Evolutionary conservation across 1,140 invertebrate species (phyloP), one percentile per base, ranked within the genome.

Genomic region (Camponotus pennsylvanicus): DNA sequence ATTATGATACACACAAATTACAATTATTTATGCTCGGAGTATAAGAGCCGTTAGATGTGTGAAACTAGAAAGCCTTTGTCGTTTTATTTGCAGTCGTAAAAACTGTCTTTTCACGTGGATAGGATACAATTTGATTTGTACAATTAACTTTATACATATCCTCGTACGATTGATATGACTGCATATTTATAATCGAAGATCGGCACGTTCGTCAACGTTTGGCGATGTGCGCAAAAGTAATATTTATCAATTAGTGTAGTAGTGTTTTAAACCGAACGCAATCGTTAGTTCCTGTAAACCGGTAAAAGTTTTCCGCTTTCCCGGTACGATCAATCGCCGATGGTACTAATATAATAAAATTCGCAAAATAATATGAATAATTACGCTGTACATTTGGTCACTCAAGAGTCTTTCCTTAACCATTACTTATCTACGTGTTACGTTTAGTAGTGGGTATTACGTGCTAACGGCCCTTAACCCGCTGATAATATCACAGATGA

Each of bases 401-500:
- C 85, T 88, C 80, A 84, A 88, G 85, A 61, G 63, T 70, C 79
- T 80, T 55, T 67, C 15, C 59, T 91, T 87, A 85, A 71, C 32
- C 61, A 61, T 89, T 85, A 89, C 80, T 90, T 90, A 92, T 90
- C 77, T 92, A 91, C 90, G 42, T 90, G 89, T 91, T 86, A 85
- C 83, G 66, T 92, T 86, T 89, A 83, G 76, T 87, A 92, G 83
- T 88, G 59, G 75, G 84, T 87, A 85, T 85, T 88, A 83, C 71
- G 69, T 64, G 90, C 90, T 90, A 93, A 94, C 92, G 93, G 91
- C 94, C 91, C 92, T 94, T 94, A 94, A 94, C 93, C 93, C 93
- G 93, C 93, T 89, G 93, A 93, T 94, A 95, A 94, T 95, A 95
- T 95, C 94, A 95, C 94, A 95, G 94, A 95, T 93, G 93, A 93